phyloP scores from a whole-genome alignment of 37 sponge, comb jelly and placozoan genomes.

The Axinella damicornis region DNA sequence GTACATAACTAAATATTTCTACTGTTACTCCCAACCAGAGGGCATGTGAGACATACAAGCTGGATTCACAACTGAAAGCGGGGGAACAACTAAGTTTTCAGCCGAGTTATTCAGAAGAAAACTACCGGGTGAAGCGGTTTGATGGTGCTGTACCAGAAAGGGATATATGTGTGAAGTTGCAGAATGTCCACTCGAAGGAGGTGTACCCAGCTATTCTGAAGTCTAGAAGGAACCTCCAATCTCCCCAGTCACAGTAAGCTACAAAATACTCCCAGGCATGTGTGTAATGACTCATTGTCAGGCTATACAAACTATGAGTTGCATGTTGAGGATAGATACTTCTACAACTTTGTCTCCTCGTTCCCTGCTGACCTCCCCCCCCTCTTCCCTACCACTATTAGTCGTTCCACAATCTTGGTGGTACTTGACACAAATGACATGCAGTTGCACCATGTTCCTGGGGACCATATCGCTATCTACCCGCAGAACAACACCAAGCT shows the following conservation, averaged over 20 bases:
- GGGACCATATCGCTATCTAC: constrained; percentile 85
- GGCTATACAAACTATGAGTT: no score
- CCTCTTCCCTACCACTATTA: no score
- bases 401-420: constrained; percentile 84
- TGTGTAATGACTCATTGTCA: no score
- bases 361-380: no score
- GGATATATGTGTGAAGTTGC: constrained; percentile 24
- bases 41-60: constrained; percentile 67
- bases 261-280: no score
- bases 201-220: constrained; percentile 33
- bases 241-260: constrained; percentile 60
- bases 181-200: constrained; percentile 50
- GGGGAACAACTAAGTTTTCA: constrained; percentile 9
- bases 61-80: constrained; percentile 44
- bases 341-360: not conserved
- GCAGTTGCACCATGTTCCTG: constrained; percentile 58
- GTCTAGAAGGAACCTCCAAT: constrained; percentile 61
- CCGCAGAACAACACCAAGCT: constrained; percentile 73
- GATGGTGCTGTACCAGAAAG: not conserved
- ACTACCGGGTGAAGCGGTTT: constrained; percentile 17
- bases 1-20: no score
- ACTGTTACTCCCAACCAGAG: constrained; percentile 13
- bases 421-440: constrained; percentile 20
- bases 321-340: no score
- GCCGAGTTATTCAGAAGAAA: constrained; percentile 24